Evolutionary conservation across 1,140 invertebrate genomes (phyloP).

Genomic region (Bicyclus anynana): DNA sequence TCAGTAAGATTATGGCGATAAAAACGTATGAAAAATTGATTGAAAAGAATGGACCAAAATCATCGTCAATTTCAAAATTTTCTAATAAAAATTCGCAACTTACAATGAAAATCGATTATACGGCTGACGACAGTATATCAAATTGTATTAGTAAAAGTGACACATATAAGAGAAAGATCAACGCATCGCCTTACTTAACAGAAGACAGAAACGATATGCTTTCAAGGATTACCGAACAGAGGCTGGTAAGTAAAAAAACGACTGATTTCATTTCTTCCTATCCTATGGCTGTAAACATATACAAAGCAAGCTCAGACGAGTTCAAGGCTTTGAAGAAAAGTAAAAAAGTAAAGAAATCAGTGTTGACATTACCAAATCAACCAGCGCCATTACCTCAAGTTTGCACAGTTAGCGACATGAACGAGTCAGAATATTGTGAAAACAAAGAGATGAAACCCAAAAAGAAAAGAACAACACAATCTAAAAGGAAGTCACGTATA

Average conservation of each 20-base stretch:
- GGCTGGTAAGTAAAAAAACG: slow-evolving; percentile 36
- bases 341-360: slow-evolving; percentile 56
- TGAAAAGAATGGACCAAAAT: slow-evolving; percentile 25
- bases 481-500: slow-evolving; percentile 24
- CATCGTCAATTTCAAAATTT: slow-evolving; percentile 28
- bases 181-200: slow-evolving; percentile 42
- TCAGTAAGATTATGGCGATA: slow-evolving; percentile 46
- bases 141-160: slow-evolving; percentile 26
- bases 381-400: slow-evolving; percentile 34
- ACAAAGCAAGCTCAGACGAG: slow-evolving; percentile 62
- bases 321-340: slow-evolving; percentile 38
- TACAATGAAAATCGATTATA: slow-evolving; percentile 35
- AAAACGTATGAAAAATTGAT: slow-evolving; percentile 28
- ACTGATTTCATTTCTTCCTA: slow-evolving; percentile 44
- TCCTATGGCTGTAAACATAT: slow-evolving; percentile 49
- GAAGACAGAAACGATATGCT: slow-evolving; percentile 41
- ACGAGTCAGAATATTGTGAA: slow-evolving; percentile 51
- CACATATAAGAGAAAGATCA: slow-evolving; percentile 7
- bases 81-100: slow-evolving; percentile 26
- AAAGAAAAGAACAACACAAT: slow-evolving; percentile 32
- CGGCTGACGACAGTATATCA: slow-evolving; percentile 23
- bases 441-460: slow-evolving; percentile 33
- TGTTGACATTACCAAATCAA: slow-evolving; percentile 54
- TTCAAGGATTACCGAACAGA: slow-evolving; percentile 44
- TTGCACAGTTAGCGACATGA: slow-evolving; percentile 63